phyloP scores from a whole-genome alignment of 2,888 invertebrate genomes.

The Cerceris rybyensis region DNA sequence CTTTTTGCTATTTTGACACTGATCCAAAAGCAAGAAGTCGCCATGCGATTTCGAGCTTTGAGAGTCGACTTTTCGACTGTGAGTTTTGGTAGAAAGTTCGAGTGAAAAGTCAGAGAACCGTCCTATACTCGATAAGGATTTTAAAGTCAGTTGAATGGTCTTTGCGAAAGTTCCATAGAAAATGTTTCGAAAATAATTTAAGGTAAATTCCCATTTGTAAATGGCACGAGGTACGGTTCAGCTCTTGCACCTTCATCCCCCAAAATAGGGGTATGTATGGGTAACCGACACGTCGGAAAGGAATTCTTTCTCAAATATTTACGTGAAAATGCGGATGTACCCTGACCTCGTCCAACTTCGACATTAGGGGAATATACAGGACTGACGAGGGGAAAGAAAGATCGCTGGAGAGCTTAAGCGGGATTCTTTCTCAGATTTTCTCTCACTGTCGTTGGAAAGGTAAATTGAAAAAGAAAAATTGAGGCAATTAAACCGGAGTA shows the following conservation, averaged over 20 bases:
- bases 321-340: conserved; percentile 46
- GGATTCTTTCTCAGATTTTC: not conserved
- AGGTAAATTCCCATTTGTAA: conserved; percentile 7
- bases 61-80: conserved; percentile 17
- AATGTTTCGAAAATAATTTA: conserved; percentile 39
- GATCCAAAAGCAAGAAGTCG: conserved; percentile 17
- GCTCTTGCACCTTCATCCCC: conserved; percentile 21
- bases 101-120: not conserved
- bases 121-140: conserved; percentile 7
- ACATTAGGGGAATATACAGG: conserved; percentile 36
- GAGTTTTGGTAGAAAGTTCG: conserved; percentile 25
- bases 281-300: conserved; percentile 37
- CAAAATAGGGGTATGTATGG: not conserved
- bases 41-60: conserved; percentile 39
- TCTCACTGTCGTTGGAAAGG: no score
- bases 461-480: no score
- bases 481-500: no score
- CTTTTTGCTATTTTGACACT: conserved; percentile 42
- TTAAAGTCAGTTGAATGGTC: conserved; percentile 19
- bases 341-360: conserved; percentile 42
- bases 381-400: conserved; percentile 22
- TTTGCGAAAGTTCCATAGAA: not conserved
- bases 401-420: conserved; percentile 24
- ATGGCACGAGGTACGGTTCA: conserved; percentile 18
- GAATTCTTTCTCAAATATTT: conserved; percentile 61